Conservation (phyloP, 2,797 vertebrate genomes). For the Acanthis flammea region DNA sequence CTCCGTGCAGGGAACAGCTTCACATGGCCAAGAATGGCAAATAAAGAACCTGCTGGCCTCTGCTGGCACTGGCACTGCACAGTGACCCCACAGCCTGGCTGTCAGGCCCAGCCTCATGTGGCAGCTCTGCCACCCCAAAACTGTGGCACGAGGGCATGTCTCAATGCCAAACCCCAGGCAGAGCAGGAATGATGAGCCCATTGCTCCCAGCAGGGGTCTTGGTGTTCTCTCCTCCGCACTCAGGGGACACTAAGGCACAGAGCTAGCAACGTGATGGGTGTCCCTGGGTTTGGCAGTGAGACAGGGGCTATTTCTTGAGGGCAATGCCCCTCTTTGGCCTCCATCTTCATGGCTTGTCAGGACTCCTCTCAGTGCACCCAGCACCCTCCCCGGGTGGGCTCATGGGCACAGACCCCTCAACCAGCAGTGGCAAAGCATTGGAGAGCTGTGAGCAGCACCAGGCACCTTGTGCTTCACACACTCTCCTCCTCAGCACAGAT, state of each 20-base stretch:
- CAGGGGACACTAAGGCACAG: not conserved
- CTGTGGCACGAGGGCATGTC: accelerated
- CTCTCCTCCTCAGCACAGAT: not conserved
- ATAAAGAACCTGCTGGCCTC: not conserved
- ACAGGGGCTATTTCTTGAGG: not conserved
- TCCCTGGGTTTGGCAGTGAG: not conserved
- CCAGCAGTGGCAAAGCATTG: accelerated
- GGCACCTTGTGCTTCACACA: not conserved
- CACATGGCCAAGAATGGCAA: not conserved
- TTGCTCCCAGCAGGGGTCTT: not conserved
- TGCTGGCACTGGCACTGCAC: not conserved
- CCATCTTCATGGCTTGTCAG: not conserved
- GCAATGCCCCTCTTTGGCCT: accelerated
- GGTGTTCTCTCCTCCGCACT: accelerated
- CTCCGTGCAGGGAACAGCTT: not conserved
- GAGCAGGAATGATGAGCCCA: accelerated
- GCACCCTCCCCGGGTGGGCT: not conserved
- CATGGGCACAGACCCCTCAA: not conserved
- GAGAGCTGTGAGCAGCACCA: not conserved
- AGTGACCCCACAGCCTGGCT: accelerated
- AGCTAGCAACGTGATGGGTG: accelerated
- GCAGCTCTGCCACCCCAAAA: not conserved
- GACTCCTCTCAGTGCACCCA: not conserved
- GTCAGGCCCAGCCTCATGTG: not conserved
- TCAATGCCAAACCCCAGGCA: accelerated